Percentiles rank a stretch among this genome's conserved stretches.
phyloP scores from a whole-genome alignment of 1,140 invertebrate species.

The Chironomus tepperi region DNA sequence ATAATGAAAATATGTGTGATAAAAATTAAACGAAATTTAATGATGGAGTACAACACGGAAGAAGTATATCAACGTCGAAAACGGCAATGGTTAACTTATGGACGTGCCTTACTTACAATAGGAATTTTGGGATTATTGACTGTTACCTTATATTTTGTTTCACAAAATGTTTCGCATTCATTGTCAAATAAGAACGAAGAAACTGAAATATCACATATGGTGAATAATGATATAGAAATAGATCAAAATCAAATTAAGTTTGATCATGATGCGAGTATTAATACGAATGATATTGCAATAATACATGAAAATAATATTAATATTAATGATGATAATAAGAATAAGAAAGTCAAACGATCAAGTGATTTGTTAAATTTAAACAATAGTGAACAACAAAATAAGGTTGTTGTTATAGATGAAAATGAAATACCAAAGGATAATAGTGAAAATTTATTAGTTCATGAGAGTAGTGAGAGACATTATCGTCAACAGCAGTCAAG shows the following conservation, averaged over 20 bases:
- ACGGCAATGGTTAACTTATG: background rate
- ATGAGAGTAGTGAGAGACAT: background rate
- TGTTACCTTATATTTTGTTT: background rate
- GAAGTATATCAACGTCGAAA: slow-evolving; percentile 19
- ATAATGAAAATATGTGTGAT: background rate
- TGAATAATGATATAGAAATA: background rate
- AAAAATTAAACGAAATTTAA: slow-evolving; percentile 7
- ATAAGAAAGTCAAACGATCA: background rate
- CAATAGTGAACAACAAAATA: background rate
- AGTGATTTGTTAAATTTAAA: background rate
- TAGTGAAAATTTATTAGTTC: background rate
- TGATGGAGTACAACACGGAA: slow-evolving; percentile 5
- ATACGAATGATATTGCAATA: background rate
- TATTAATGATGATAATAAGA: background rate
- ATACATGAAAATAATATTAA: background rate
- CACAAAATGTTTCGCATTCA: background rate
- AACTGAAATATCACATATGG: background rate
- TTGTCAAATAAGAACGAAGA: background rate
- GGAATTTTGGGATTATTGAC: slow-evolving; percentile 11
- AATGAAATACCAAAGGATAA: background rate
- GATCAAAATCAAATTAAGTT: background rate
- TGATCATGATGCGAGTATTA: background rate
- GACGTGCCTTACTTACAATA: slow-evolving; percentile 9
- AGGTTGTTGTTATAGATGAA: too few relatives aligned
- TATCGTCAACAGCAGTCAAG: background rate